Percentiles rank a stretch among this genome's conserved stretches.
Conservation (phyloP, 2,888 invertebrate species). For the Eristalinus sepulchralis region DNA sequence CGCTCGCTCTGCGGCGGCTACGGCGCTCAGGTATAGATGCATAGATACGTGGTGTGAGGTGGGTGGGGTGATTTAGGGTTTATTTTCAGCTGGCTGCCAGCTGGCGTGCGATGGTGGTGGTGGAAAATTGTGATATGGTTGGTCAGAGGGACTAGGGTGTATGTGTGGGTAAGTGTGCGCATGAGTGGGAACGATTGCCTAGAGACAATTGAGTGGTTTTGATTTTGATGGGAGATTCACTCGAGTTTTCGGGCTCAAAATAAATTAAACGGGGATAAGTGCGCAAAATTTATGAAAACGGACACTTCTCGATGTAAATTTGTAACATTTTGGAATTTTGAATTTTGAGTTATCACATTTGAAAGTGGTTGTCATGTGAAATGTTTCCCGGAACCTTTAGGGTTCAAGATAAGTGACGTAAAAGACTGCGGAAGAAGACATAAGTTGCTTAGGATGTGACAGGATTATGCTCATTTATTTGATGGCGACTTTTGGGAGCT, state of each 20-base stretch:
- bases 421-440: no score
- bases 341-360: no score
- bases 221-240: background rate
- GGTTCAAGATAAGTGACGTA: no score
- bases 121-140: conserved; percentile 48
- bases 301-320: no score
- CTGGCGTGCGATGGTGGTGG: background rate
- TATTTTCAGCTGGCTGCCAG: conserved; percentile 58
- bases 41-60: conserved; percentile 40
- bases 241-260: no score
- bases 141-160: conserved; percentile 12
- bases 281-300: background rate
- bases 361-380: no score
- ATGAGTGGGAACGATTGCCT: background rate
- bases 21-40: conserved; percentile 33
- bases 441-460: no score
- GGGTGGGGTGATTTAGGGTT: conserved; percentile 65
- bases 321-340: no score
- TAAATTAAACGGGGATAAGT: no score
- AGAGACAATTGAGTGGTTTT: conserved; percentile 32
- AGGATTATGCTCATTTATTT: no score
- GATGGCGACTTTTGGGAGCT: no score
- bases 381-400: no score
- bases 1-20: background rate
- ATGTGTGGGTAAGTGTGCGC: background rate